phyloP scores from a whole-genome alignment of 2,113 vertebrate genomes.

The Onychorhynchus coronatus region DNA sequence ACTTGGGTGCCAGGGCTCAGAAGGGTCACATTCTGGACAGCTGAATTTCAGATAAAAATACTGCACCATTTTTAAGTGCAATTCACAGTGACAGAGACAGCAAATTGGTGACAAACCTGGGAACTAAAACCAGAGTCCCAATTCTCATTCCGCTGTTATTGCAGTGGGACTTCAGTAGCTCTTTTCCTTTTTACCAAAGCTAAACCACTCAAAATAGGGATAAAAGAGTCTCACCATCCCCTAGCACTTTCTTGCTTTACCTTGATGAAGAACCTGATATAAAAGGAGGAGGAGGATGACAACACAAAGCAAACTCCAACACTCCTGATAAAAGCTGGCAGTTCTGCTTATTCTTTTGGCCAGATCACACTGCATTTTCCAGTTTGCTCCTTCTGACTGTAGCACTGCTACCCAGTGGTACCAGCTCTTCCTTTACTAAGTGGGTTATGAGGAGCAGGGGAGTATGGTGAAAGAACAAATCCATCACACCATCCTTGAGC shows the following conservation, averaged over 20 bases:
- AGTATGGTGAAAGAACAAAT: neutral
- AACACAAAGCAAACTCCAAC: neutral
- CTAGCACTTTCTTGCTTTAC: neutral
- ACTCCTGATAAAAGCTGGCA: neutral
- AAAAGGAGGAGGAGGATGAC: neutral
- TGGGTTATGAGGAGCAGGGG: neutral
- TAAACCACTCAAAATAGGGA: neutral
- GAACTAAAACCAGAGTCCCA: neutral
- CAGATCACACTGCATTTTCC: neutral
- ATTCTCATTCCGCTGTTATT: neutral
- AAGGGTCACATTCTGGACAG: neutral
- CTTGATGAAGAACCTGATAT: neutral
- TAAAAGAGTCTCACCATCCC: neutral
- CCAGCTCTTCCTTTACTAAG: neutral
- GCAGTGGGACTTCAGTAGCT: neutral
- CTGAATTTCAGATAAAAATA: neutral
- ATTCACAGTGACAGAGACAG: neutral
- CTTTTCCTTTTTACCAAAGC: neutral
- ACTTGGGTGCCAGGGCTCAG: neutral
- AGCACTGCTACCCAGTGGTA: neutral
- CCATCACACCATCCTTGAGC: neutral
- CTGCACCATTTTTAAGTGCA: neutral
- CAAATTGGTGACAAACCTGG: neutral
- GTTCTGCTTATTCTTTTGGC: neutral
- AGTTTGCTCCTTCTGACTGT: neutral